A percentile compares a stretch with the other conserved stretches of the same genome.
Conservation (phyloP, 2,888 invertebrate genomes). For the Oscheius sp. region DNA sequence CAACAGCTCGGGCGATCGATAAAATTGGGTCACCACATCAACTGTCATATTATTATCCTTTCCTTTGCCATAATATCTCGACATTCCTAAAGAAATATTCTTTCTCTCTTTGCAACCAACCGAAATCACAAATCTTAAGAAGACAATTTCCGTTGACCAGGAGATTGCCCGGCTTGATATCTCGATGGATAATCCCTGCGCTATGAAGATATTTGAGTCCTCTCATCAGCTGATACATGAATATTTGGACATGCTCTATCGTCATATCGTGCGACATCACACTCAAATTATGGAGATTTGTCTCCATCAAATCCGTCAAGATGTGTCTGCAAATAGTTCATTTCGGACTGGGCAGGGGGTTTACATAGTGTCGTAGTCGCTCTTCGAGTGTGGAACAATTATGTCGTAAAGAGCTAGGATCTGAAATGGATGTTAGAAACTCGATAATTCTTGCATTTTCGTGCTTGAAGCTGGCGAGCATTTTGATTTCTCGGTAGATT, state of each 20-base stretch:
- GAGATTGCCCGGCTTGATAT: conserved; percentile 98
- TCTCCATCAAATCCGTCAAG: conserved; percentile 98
- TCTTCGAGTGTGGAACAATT: conserved; percentile 95
- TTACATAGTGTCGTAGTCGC: conserved; percentile 99
- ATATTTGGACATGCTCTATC: conserved; percentile 99
- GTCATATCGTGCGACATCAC: conserved; percentile 98
- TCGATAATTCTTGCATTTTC: conserved; percentile 88
- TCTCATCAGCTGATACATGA: conserved; percentile 98
- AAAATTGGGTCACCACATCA: conserved; percentile 95
- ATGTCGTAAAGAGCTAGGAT: conserved; percentile 95
- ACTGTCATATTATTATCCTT: not conserved
- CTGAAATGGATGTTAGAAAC: conserved; percentile 33
- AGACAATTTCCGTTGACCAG: conserved; percentile 99
- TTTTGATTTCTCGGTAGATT: conserved; percentile 96
- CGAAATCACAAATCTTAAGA: conserved; percentile 99
- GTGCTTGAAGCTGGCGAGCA: conserved; percentile 99
- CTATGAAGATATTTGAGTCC: conserved; percentile 98
- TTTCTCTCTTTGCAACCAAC: conserved; percentile 88
- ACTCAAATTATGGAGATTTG: conserved; percentile 99
- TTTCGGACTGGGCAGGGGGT: conserved; percentile 33
- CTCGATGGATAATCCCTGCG: conserved; percentile 94
- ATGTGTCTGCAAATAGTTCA: conserved; percentile 82
- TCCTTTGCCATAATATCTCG: conserved; percentile 71
- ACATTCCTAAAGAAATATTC: conserved; percentile 78
- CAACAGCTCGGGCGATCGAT: conserved; percentile 96